Evolutionary conservation across 1,140 invertebrate genomes (phyloP).

Genomic region (Papilio aristodemus): DNA sequence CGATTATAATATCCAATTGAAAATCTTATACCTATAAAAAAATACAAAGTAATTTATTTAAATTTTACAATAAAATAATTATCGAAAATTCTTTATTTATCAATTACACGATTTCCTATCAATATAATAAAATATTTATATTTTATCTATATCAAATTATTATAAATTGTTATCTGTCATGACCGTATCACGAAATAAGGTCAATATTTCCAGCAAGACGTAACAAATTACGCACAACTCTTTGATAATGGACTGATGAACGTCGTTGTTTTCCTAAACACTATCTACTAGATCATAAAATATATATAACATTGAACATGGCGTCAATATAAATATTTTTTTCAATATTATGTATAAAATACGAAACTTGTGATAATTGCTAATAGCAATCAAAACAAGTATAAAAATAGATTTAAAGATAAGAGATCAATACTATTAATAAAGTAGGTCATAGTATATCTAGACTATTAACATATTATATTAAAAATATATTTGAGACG

Average conservation of each 20-base stretch:
- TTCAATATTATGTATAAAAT: too few species aligned
- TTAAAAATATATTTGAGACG: background rate
- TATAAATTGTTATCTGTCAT: conserved; percentile 18
- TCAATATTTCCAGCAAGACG: conserved; percentile 22
- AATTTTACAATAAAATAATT: background rate
- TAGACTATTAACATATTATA: background rate
- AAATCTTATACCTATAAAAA: conserved; percentile 6
- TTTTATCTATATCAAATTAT: conserved; percentile 9
- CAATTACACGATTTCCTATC: background rate
- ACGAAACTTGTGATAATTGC: too few species aligned
- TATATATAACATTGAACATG: background rate
- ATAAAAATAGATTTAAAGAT: background rate
- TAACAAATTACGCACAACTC: conserved; percentile 15
- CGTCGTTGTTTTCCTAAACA: conserved; percentile 5
- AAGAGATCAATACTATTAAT: background rate
- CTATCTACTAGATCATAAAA: background rate
- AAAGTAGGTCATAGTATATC: background rate
- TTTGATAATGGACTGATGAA: background rate
- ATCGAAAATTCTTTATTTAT: background rate
- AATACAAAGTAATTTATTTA: background rate
- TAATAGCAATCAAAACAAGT: too few species aligned
- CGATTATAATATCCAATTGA: background rate
- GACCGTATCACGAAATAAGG: conserved; percentile 22
- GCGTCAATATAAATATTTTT: too few species aligned
- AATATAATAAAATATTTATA: conserved; percentile 10